Evolutionary conservation across 2,797 vertebrate genomes (phyloP).

Genomic region (Thalassophryne amazonica): DNA sequence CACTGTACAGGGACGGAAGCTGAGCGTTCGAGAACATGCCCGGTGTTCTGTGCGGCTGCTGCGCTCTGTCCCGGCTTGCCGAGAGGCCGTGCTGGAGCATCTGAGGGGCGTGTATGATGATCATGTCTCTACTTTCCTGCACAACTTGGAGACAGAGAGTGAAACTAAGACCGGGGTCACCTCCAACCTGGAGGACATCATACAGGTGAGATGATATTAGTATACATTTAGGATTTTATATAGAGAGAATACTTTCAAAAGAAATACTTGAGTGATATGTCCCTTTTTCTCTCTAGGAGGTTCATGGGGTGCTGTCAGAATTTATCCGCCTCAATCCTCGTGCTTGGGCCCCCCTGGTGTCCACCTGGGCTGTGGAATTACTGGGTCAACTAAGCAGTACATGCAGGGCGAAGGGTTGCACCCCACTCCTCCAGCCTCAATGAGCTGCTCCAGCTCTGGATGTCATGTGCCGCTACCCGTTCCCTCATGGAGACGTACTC

Average conservation of each 20-base stretch:
- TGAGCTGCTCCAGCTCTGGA: constrained; percentile 93
- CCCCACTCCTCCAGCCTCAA: constrained; percentile 89
- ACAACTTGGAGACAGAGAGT: constrained; percentile 80
- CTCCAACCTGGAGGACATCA: constrained; percentile 78
- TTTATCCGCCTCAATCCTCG: constrained; percentile 87
- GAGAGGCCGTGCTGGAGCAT: constrained; percentile 88
- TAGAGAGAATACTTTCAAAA: neutral
- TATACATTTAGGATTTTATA: neutral
- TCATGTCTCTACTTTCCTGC: constrained; percentile 84
- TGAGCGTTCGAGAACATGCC: constrained; percentile 87
- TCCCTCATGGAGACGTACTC: constrained; percentile 93
- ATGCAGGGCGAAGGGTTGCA: constrained; percentile 83
- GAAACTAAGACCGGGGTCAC: constrained; percentile 52
- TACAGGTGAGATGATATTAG: constrained; percentile 51
- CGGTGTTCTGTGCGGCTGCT: constrained; percentile 88
- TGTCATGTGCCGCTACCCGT: constrained; percentile 88
- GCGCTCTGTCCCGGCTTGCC: constrained; percentile 86
- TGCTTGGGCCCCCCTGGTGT: constrained; percentile 91
- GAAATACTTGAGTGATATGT: too few species aligned
- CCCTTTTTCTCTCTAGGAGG: too few species aligned
- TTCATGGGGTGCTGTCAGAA: constrained; percentile 83
- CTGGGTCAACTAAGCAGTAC: constrained; percentile 94
- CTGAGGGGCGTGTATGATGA: constrained; percentile 90
- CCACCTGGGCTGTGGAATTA: constrained; percentile 91
- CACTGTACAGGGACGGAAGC: constrained; percentile 84